Conservation (phyloP, 1,140 invertebrate species). For the Drusus annulatus region DNA sequence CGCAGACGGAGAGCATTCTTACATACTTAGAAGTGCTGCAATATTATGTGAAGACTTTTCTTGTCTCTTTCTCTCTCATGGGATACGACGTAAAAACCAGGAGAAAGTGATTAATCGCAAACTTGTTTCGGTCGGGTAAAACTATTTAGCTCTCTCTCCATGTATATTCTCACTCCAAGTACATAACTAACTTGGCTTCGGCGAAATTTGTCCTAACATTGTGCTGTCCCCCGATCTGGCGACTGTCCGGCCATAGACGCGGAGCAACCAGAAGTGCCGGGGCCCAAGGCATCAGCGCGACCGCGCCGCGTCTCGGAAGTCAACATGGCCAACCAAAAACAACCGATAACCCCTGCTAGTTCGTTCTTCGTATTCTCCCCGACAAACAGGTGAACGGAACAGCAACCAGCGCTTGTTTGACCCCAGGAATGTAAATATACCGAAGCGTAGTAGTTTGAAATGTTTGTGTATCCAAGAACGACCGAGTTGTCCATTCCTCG, state of each 20-base stretch:
- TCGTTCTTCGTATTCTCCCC: constrained; percentile 98
- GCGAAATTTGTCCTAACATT: constrained; percentile 48
- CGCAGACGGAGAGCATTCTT: too few species aligned
- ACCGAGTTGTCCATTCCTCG: too few species aligned
- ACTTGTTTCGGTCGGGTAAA: too few species aligned
- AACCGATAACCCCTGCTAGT: constrained; percentile 94
- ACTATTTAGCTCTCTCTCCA: too few species aligned
- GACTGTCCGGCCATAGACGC: constrained; percentile 60
- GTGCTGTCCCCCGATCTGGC: constrained; percentile 32
- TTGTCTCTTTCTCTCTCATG: too few species aligned
- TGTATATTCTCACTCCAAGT: too few species aligned
- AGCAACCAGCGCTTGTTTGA: not conserved
- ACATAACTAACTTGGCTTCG: constrained; percentile 41
- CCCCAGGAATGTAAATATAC: constrained; percentile 4
- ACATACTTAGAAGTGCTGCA: too few species aligned
- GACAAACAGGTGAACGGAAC: constrained; percentile 86
- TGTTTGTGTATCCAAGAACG: too few species aligned
- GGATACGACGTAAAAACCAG: too few species aligned
- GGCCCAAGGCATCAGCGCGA: constrained; percentile 75
- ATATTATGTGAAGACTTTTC: too few species aligned
- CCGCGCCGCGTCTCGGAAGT: constrained; percentile 94
- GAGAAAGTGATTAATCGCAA: too few species aligned
- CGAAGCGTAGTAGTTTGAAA: not conserved
- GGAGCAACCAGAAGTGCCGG: constrained; percentile 75
- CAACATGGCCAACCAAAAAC: constrained; percentile 87